These are phyloP conservation scores for Platysternon megacephalum DNA, from an alignment of 2,113 vertebrate genomes.

Conservation along the genomic window DNA sequence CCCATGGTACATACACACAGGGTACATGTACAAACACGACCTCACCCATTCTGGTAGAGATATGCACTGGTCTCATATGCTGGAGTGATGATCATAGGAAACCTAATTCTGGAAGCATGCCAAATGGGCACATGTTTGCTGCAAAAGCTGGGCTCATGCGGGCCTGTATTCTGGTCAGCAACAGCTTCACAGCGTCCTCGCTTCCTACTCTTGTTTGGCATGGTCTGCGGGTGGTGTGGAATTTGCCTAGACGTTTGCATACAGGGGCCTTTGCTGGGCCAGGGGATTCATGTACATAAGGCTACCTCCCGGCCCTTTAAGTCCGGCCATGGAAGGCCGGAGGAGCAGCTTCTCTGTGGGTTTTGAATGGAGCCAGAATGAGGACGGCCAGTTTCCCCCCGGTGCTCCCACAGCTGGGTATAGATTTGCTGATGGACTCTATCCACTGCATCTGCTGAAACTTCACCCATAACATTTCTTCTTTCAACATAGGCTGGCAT, in stretches of 20 bases:
- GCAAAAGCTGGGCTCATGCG: background rate
- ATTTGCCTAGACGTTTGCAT: background rate
- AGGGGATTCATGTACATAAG: background rate
- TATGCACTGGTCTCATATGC: background rate
- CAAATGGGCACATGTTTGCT: background rate
- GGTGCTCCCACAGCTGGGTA: accelerated
- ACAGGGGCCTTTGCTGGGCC: background rate
- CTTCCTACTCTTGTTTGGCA: background rate
- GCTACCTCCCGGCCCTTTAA: background rate
- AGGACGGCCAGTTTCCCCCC: background rate
- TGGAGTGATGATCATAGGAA: background rate
- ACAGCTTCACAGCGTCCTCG: background rate
- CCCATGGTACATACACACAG: background rate
- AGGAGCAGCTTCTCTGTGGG: background rate
- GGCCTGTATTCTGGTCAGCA: background rate
- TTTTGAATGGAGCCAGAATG: background rate
- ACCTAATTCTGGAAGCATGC: accelerated
- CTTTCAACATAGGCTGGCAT: background rate
- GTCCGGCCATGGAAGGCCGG: background rate
- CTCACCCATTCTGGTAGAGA: background rate
- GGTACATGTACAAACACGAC: background rate
- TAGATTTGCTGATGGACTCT: background rate
- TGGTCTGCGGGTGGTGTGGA: background rate
- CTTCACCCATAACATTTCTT: background rate
- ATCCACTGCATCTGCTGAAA: background rate